phyloP scores from a whole-genome alignment of 2,113 vertebrate genomes.

The Jaculus jaculus region DNA sequence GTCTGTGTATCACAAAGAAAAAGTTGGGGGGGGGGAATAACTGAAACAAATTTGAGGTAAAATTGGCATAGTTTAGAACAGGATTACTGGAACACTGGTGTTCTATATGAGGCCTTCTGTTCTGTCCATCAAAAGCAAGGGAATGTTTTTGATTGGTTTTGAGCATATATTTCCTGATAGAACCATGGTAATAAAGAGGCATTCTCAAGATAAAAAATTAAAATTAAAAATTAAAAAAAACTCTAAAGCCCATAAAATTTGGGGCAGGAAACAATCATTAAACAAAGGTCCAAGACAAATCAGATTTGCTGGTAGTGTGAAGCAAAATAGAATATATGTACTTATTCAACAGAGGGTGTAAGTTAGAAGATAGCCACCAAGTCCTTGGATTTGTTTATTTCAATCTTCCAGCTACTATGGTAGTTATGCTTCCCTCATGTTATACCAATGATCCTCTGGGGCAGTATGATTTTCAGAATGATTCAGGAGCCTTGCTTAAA shows the following conservation, averaged over 20 bases:
- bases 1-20: neutral
- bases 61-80: slow-evolving; percentile 22
- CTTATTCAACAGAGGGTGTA: neutral
- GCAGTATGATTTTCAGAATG: neutral
- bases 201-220: neutral
- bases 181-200: slow-evolving; percentile 17
- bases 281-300: neutral
- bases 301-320: neutral
- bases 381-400: too few species aligned
- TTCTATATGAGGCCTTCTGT: neutral
- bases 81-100: neutral
- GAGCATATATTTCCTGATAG: slow-evolving; percentile 32
- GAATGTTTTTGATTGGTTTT: slow-evolving; percentile 20
- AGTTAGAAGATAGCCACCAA: neutral
- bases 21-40: neutral
- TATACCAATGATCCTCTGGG: neutral
- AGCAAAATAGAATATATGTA: neutral
- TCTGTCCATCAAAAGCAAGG: slow-evolving; percentile 23
- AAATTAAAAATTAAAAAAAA: too few species aligned
- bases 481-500: too few species aligned
- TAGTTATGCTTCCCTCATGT: neutral
- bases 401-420: neutral
- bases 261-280: neutral
- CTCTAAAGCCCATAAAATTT: neutral
- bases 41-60: slow-evolving; percentile 69